phyloP scores from a whole-genome alignment of 1,140 invertebrate species.

The Pemphigus obesinymphae region DNA sequence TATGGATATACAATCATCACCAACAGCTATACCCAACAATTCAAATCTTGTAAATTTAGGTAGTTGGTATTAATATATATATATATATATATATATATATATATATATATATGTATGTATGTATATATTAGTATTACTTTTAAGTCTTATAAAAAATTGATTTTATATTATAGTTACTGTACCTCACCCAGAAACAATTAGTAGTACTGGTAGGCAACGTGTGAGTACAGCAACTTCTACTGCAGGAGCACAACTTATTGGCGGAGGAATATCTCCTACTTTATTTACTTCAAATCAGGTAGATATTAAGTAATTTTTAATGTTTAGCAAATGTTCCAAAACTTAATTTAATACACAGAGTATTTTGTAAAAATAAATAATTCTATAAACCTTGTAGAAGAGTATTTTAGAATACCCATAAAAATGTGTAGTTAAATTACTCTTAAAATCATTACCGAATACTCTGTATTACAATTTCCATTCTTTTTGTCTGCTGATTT shows the following conservation, averaged over 20 bases:
- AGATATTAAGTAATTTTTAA: neutral
- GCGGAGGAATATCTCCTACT: slow-evolving; percentile 67
- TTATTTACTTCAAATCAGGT: slow-evolving; percentile 54
- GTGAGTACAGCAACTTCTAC: slow-evolving; percentile 58
- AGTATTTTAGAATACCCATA: too few species aligned
- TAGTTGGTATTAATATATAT: neutral
- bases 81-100: too few species aligned
- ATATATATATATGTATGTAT: too few species aligned
- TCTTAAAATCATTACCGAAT: too few species aligned
- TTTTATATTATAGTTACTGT: slow-evolving; percentile 45
- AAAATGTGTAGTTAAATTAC: too few species aligned
- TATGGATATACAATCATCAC: slow-evolving; percentile 10
- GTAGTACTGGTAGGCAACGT: slow-evolving; percentile 59
- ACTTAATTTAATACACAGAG: neutral
- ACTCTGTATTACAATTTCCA: neutral
- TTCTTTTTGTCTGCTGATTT: neutral
- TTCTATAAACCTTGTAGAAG: too few species aligned
- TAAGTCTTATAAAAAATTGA: neutral
- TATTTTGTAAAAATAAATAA: too few species aligned
- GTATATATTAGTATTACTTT: too few species aligned
- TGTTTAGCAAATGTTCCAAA: neutral
- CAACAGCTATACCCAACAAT: neutral
- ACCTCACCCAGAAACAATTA: slow-evolving; percentile 60
- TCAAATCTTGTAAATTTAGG: slow-evolving; percentile 27
- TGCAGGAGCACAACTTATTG: slow-evolving; percentile 64